Evolutionary conservation across 2,888 invertebrate genomes (phyloP).

Genomic region (Coenonympha arcania): DNA sequence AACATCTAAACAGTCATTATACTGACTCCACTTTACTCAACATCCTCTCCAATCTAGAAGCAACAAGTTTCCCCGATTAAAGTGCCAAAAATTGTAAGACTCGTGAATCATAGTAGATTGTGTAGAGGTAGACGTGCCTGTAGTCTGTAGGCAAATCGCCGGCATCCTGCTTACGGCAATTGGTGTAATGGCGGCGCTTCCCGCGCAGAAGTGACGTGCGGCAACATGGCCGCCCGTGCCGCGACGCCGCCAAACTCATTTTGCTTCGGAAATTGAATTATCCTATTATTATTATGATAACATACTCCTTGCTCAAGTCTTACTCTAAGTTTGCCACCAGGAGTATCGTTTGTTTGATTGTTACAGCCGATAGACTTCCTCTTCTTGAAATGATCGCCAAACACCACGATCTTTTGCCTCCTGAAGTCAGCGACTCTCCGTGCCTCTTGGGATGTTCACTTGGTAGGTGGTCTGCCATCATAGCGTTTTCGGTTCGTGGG

Average conservation of each 20-base stretch:
- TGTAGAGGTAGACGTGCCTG: constrained; percentile 11
- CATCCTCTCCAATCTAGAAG: background rate
- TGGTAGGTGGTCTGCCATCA: too few species aligned
- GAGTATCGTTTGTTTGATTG: too few species aligned
- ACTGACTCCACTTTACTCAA: too few species aligned
- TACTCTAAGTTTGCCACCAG: too few species aligned
- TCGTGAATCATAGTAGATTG: constrained; percentile 39
- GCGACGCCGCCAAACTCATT: constrained; percentile 14
- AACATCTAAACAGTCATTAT: too few species aligned
- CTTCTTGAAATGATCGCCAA: too few species aligned
- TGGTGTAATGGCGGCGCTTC: constrained; percentile 51
- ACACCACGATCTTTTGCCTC: too few species aligned
- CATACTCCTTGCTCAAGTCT: background rate
- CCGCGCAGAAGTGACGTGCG: constrained; percentile 52
- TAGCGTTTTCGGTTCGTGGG: too few species aligned
- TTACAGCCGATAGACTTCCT: too few species aligned
- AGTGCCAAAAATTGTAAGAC: constrained; percentile 40
- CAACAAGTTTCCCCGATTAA: constrained; percentile 1
- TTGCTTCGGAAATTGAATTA: constrained; percentile 25
- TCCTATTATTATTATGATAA: constrained; percentile 12
- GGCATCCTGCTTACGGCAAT: constrained; percentile 62
- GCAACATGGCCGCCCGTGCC: constrained; percentile 17
- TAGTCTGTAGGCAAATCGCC: constrained; percentile 41
- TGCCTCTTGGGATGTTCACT: too few species aligned
- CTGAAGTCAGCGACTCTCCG: too few species aligned